Evolutionary conservation across 1,140 invertebrate genomes (phyloP), one percentile per base, ranked within the genome.

Genomic region (Lepidurus packardi): DNA sequence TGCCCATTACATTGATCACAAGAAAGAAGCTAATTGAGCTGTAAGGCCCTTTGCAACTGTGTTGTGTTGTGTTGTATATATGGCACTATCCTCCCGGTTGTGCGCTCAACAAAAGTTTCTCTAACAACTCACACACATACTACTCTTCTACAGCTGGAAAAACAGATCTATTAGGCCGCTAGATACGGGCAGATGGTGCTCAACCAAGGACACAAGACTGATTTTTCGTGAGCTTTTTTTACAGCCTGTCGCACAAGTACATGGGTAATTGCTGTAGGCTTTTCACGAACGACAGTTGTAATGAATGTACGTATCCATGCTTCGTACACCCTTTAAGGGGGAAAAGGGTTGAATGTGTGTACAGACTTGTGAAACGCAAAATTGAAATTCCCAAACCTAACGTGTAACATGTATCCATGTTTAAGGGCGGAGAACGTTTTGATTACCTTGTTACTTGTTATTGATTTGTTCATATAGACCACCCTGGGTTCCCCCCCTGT

Each of bases 1-100:
- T 65, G 53, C 53, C 53, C 53, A 65, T 65, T 65, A 65, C 21
- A 65, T 65, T 65, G 53, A 65, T 65, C 53, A 65, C 53, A 65
- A 65, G 53, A 65, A 65, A 65, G 53, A 65, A 16, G 53, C 53
- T 65, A 65, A 65, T 65, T 65, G 53, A 65, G 53, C 53, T 65
- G 53, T 65, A 65, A 21, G 53, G 34, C 34, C 53, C 16, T 65
- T 65, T 21, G 21, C 53, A 13, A 13, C 21, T 65, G 53, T 65
- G 21, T 65, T n/a, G 53, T 34, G 34, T 34, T 34, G 34, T 34
- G 34, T 34, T 34, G 34, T 34, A 34, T 3, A 34, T 34, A 34
- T 34, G 4, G 34, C 34, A 34, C 34, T 4, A 21, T 65, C 21
- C 53, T 65, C 53, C 13, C 4, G 53, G 53, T 21, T 21, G 16